phyloP scores from a whole-genome alignment of 2,113 vertebrate species.

The Embiotoca jacksoni region DNA sequence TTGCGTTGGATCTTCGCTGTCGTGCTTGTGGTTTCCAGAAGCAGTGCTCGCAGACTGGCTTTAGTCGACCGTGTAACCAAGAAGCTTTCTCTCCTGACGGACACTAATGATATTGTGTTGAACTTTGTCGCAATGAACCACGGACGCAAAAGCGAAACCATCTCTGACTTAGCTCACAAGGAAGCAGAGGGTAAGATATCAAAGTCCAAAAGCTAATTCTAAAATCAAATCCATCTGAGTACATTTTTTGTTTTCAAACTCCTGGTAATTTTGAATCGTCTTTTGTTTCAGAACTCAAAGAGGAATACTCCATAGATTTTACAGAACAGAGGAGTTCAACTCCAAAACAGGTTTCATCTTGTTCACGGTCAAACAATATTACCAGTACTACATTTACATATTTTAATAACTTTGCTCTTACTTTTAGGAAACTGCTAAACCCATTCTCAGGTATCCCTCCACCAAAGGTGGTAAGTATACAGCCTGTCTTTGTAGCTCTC shows the following conservation, averaged over 20 bases:
- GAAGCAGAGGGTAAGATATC: constrained; percentile 70
- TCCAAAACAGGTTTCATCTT: constrained; percentile 66
- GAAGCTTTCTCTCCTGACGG: constrained; percentile 75
- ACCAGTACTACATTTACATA: background rate
- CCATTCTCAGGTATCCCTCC: constrained; percentile 58
- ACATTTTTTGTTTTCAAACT: background rate
- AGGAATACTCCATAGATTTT: constrained; percentile 31
- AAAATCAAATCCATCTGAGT: background rate
- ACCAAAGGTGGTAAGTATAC: constrained; percentile 65
- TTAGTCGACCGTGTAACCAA: constrained; percentile 74
- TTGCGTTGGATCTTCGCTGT: background rate
- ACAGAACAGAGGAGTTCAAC: constrained; percentile 55
- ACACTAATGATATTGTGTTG: constrained; percentile 82
- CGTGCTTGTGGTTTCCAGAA: constrained; percentile 66
- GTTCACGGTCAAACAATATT: background rate
- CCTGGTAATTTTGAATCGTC: background rate
- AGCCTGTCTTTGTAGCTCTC: background rate
- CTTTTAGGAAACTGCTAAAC: constrained; percentile 66
- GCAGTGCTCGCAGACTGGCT: constrained; percentile 65
- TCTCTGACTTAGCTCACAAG: constrained; percentile 57
- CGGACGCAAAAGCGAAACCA: constrained; percentile 63
- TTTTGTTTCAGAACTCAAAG: constrained; percentile 18
- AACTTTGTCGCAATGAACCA: constrained; percentile 79
- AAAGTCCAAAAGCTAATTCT: background rate
- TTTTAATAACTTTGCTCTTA: background rate